Evolutionary conservation across 2,797 vertebrate genomes (phyloP).

Genomic region (Etheostoma perlongum): DNA sequence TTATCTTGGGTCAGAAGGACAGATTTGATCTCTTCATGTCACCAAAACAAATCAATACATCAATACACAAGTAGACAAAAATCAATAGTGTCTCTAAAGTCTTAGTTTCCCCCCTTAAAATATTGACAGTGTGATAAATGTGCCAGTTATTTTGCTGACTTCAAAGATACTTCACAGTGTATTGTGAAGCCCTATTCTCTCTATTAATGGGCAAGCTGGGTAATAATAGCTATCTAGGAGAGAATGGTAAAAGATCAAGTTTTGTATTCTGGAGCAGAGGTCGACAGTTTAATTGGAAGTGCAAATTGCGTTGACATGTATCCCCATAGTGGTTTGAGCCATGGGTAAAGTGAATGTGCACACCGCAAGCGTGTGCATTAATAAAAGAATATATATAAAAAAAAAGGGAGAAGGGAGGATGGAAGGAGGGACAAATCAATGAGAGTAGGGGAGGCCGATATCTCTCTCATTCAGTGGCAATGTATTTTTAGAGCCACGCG

Average conservation of each 20-base stretch:
- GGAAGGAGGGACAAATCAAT: slow-evolving; percentile 77
- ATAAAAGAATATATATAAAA: neutral
- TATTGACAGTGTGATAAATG: slow-evolving; percentile 38
- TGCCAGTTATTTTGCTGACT: slow-evolving; percentile 68
- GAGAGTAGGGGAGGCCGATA: slow-evolving; percentile 60
- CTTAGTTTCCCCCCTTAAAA: slow-evolving; percentile 14
- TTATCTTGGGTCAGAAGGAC: neutral
- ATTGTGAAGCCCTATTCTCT: slow-evolving; percentile 50
- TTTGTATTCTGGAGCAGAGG: slow-evolving; percentile 88
- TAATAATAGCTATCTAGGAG: slow-evolving; percentile 81
- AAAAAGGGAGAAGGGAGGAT: slow-evolving; percentile 10
- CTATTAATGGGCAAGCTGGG: slow-evolving; percentile 65
- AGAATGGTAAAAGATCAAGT: slow-evolving; percentile 82
- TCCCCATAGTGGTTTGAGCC: slow-evolving; percentile 91
- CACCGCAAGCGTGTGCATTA: slow-evolving; percentile 79
- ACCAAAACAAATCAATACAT: slow-evolving; percentile 7
- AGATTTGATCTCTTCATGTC: neutral
- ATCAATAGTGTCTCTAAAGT: slow-evolving; percentile 4
- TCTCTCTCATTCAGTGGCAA: slow-evolving; percentile 59
- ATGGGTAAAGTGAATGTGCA: slow-evolving; percentile 81
- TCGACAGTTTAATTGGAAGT: slow-evolving; percentile 96
- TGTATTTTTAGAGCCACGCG: slow-evolving; percentile 79
- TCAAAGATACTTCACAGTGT: slow-evolving; percentile 34
- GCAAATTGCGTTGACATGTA: slow-evolving; percentile 92
- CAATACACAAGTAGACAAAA: neutral